Evolutionary conservation across 2,888 invertebrate genomes (phyloP).

Genomic region (Eugnorisma glareosa): DNA sequence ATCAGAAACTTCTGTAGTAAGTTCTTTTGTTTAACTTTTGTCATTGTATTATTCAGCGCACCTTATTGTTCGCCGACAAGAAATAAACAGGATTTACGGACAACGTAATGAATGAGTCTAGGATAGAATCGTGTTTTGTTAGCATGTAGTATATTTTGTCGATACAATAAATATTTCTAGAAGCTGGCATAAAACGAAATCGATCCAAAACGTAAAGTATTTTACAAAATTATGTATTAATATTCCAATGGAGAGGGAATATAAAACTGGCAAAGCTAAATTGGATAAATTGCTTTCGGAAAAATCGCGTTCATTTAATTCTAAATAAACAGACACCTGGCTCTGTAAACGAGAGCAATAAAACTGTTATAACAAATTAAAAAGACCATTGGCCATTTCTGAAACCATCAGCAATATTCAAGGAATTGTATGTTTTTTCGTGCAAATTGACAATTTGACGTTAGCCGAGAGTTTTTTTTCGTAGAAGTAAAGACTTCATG

Average conservation of each 20-base stretch:
- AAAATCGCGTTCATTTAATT: constrained; percentile 33
- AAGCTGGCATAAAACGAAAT: constrained; percentile 1
- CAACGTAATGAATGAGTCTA: constrained; percentile 50
- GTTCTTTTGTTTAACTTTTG: constrained; percentile 61
- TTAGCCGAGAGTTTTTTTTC: constrained; percentile 25
- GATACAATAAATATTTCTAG: constrained; percentile 14
- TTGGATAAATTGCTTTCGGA: constrained; percentile 15
- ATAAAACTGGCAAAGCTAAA: constrained; percentile 23
- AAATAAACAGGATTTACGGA: constrained; percentile 57
- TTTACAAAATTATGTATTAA: constrained; percentile 17
- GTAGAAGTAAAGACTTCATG: constrained; percentile 13
- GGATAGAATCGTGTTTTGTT: constrained; percentile 42
- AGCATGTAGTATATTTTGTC: constrained; percentile 35
- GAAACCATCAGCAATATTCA: constrained; percentile 27
- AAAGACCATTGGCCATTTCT: constrained; percentile 10
- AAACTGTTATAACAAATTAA: constrained; percentile 14
- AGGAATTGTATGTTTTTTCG: constrained; percentile 13
- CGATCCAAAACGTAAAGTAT: neutral
- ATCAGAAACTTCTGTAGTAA: constrained; percentile 83
- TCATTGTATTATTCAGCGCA: constrained; percentile 53
- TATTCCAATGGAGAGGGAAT: constrained; percentile 6
- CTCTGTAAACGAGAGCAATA: constrained; percentile 19
- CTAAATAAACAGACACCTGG: constrained; percentile 31
- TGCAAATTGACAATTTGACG: constrained; percentile 35
- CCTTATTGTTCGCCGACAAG: constrained; percentile 54